Conservation (phyloP, 2,888 invertebrate genomes). For the Bombylius discolor region DNA sequence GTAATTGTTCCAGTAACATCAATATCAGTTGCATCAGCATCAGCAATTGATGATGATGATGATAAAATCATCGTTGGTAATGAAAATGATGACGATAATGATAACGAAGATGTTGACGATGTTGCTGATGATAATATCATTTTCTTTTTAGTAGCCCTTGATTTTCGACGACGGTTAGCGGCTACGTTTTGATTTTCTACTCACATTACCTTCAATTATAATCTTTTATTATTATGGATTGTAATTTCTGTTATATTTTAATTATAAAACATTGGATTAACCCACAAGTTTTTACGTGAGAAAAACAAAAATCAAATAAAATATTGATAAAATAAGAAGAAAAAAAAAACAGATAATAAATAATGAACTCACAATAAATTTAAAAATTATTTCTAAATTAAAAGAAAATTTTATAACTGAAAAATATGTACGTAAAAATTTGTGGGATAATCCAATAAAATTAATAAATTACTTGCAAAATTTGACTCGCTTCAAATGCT, state of each 20-base stretch:
- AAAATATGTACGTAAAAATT: too few species aligned
- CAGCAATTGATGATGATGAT: background rate
- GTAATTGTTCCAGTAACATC: background rate
- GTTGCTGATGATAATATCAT: background rate
- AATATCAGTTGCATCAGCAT: background rate
- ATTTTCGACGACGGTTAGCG: slow-evolving; percentile 25
- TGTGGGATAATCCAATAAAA: too few species aligned
- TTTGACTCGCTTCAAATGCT: slow-evolving; percentile 84
- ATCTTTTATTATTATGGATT: slow-evolving; percentile 21
- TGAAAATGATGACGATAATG: background rate
- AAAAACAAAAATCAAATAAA: too few species aligned
- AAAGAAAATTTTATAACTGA: too few species aligned
- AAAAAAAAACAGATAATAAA: too few species aligned
- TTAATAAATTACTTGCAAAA: slow-evolving; percentile 52
- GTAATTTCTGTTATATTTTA: slow-evolving; percentile 7
- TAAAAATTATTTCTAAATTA: too few species aligned
- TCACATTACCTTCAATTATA: slow-evolving; percentile 36
- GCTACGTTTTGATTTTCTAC: slow-evolving; percentile 35
- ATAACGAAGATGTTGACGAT: background rate
- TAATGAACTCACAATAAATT: too few species aligned
- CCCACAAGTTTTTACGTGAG: background rate
- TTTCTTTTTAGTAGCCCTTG: background rate
- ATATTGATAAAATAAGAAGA: too few species aligned
- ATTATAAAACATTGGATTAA: background rate
- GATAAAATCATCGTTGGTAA: background rate